Evolutionary conservation across 2,888 invertebrate genomes (phyloP), one percentile per base, ranked within the genome.

Genomic region (Poecilobothrus nobilitatus): DNA sequence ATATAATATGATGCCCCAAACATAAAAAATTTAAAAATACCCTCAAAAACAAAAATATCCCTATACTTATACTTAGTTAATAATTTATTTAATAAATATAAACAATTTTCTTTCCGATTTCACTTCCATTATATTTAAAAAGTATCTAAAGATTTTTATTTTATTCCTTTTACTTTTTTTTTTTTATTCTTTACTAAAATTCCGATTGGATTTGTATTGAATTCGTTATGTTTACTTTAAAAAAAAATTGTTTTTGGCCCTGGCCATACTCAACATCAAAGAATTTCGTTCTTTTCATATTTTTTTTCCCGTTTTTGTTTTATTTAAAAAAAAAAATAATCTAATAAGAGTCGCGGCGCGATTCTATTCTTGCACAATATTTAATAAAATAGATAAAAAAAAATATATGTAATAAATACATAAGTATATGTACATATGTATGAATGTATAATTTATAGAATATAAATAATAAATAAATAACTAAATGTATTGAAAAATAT

Each of bases 241-340:
- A 53, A 53, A 12, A n/a, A 27, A 2, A 27, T 27, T 53, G 7
- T 18, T 53, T 18, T 15, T 53, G 18, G 53, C 53, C 53, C 53
- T 53, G 53, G 53, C 53, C 53, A 53, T 53, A 53, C 53, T 53
- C 53, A 53, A 53, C 53, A 53, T 53, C 53, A 53, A 53, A 53
- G 53, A 53, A 10, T 3, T 15, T 44, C 12, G n/a, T 44, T 44
- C 12, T 6, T 34, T 53, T 4, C 41, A 53, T 53, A 18, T 53
- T 53, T 53, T 53, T 18, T 53, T 53, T 4, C 15, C n/a, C n/a
- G n/a, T n/a, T n/a, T n/a, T n/a, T n/a, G n/a, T 53, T 53, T 15
- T 53, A 18, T 53, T 53, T 18, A 18, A 53, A 53, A 9, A 53
- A 8, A 15, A 53, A n/a, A 18, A n/a, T 6, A 53, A 53, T 53